A percentile compares a stretch with the other conserved stretches of the same genome.
These are phyloP conservation scores for Psylliodes chrysocephalus DNA, from an alignment of 2,888 invertebrate genomes.

Conservation along the genomic window DNA sequence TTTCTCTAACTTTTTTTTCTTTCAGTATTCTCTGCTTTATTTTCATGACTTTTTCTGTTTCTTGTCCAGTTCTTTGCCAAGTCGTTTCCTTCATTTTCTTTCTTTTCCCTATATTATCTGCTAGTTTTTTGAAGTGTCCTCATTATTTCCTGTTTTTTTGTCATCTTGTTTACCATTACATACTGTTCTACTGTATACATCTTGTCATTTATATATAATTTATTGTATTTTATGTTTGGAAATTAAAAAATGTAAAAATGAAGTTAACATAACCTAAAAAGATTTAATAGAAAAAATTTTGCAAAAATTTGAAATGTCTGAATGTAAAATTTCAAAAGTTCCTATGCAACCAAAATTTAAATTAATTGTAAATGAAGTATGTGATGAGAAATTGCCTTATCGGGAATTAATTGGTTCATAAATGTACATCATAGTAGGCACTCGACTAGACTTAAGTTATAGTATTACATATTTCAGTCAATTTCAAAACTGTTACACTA, in stretches of 20 bases:
- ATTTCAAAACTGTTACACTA: constrained; percentile 42
- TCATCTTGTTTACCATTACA: too few species aligned
- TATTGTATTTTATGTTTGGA: neutral
- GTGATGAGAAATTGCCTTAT: neutral
- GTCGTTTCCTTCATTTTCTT: too few species aligned
- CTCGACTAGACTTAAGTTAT: neutral
- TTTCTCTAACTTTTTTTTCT: too few species aligned
- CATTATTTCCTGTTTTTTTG: too few species aligned
- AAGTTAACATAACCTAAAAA: neutral
- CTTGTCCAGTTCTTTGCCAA: too few species aligned
- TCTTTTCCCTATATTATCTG: too few species aligned
- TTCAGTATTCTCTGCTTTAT: too few species aligned
- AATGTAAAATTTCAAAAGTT: neutral
- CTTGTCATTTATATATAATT: too few species aligned
- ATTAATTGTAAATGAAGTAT: neutral
- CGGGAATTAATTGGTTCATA: neutral
- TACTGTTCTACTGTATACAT: too few species aligned
- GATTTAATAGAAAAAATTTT: neutral
- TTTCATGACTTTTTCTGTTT: too few species aligned
- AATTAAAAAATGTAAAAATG: neutral
- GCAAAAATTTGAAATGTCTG: neutral
- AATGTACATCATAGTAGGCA: neutral
- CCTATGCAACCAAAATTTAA: constrained; percentile 6
- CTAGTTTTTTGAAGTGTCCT: too few species aligned
- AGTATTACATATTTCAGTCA: constrained; percentile 19